Percentiles rank a stretch among this genome's conserved stretches.
Evolutionary conservation across 2,113 vertebrate genomes (phyloP).

Genomic region (Tachysurus vachellii): DNA sequence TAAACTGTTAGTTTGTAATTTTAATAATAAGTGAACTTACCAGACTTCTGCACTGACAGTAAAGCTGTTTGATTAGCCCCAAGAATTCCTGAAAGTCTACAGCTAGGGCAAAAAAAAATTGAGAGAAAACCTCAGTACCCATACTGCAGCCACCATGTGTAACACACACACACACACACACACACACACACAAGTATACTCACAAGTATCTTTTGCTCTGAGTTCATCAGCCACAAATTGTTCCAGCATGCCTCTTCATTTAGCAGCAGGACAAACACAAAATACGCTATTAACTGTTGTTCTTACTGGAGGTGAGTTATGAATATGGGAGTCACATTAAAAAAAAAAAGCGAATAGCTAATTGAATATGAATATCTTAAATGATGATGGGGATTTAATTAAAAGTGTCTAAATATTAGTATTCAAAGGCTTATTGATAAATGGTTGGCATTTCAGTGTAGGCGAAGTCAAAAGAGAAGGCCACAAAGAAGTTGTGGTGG

Average conservation of each 20-base stretch:
- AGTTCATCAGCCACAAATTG: slow-evolving; percentile 69
- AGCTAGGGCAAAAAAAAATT: slow-evolving; percentile 50
- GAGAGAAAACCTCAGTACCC: neutral
- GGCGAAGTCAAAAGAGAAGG: neutral
- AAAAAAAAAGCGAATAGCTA: neutral
- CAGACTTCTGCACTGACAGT: slow-evolving; percentile 69
- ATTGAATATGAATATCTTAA: neutral
- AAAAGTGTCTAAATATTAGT: neutral
- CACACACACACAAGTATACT: too few species aligned
- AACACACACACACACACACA: neutral
- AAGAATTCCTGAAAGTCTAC: slow-evolving; percentile 69
- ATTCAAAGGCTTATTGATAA: neutral
- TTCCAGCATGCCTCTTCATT: slow-evolving; percentile 69
- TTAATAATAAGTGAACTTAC: slow-evolving; percentile 57
- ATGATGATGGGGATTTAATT: neutral
- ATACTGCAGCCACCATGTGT: slow-evolving; percentile 1
- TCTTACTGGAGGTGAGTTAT: neutral
- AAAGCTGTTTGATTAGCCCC: slow-evolving; percentile 64
- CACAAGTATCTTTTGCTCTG: slow-evolving; percentile 59
- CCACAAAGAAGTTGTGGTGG: slow-evolving; percentile 23
- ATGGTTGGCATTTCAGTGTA: neutral
- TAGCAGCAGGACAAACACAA: slow-evolving; percentile 16
- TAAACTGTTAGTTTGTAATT: neutral
- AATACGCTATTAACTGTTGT: neutral
- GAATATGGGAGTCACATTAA: neutral